phyloP scores from a whole-genome alignment of 2,113 vertebrate species.

The Tupaia chinensis region DNA sequence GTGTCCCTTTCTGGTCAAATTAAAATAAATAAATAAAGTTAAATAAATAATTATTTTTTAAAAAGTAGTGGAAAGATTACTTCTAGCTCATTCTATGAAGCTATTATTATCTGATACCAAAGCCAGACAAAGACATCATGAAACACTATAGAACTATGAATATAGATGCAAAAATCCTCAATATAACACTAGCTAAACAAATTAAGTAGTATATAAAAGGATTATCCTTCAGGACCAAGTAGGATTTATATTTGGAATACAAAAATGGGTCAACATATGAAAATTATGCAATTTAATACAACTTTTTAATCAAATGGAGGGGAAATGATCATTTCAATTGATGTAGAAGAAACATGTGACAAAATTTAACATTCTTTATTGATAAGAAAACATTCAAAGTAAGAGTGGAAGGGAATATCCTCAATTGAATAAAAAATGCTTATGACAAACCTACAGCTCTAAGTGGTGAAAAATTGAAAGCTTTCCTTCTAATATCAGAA shows the following conservation, averaged over 20 bases:
- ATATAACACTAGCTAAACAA: not conserved
- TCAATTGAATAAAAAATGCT: not conserved
- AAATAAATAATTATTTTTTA: not conserved
- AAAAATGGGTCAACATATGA: not conserved
- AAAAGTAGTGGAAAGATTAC: not conserved
- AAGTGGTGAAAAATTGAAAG: not conserved
- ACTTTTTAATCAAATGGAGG: too few species aligned
- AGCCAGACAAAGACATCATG: not conserved
- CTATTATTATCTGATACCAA: not conserved
- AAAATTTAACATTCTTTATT: not conserved
- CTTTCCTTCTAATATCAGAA: not conserved
- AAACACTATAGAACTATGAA: not conserved
- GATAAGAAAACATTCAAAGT: not conserved
- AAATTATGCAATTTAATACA: not conserved
- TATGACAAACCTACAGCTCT: conserved; percentile 5
- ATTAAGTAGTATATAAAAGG: conserved; percentile 12
- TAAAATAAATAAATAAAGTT: too few species aligned
- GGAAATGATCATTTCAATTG: too few species aligned
- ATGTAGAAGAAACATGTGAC: too few species aligned
- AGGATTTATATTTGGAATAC: not conserved
- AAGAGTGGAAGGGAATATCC: not conserved
- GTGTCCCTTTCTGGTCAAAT: too few species aligned
- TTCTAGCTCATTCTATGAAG: not conserved
- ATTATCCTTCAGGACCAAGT: not conserved
- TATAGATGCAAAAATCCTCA: not conserved